Percentiles rank a stretch among this genome's conserved stretches.
These are phyloP conservation scores for Sardinella longiceps DNA, from an alignment of 2,797 vertebrate genomes.

Conservation along the genomic window DNA sequence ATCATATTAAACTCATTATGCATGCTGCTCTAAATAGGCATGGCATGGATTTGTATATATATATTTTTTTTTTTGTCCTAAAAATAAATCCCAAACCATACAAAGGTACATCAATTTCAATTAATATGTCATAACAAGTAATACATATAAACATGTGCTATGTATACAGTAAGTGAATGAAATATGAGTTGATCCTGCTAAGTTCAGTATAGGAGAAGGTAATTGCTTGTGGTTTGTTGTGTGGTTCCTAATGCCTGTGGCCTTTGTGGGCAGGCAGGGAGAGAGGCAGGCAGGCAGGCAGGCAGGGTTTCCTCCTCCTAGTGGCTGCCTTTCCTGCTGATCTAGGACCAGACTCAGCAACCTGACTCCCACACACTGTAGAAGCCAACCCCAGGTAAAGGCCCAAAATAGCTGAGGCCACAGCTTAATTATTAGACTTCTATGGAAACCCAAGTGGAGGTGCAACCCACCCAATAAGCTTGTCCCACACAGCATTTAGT, in stretches of 20 bases:
- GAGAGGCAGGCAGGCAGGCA: neutral
- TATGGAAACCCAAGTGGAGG: neutral
- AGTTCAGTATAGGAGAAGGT: neutral
- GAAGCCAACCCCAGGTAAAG: neutral
- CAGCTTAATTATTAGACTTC: slow-evolving; percentile 19
- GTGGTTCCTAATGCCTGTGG: neutral
- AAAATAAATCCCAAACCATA: neutral
- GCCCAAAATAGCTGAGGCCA: neutral
- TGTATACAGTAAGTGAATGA: neutral
- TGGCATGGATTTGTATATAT: neutral
- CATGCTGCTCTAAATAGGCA: neutral
- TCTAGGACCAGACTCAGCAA: neutral
- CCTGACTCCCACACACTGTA: neutral
- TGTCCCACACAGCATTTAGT: neutral
- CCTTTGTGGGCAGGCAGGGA: neutral
- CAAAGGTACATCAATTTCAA: neutral
- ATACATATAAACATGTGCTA: no score
- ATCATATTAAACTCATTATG: neutral
- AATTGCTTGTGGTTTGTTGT: slow-evolving; percentile 2
- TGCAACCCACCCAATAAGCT: neutral
- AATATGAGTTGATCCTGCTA: neutral
- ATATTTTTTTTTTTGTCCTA: no score
- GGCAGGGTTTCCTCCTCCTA: neutral
- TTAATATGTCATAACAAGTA: no score
- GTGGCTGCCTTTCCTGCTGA: neutral